Conservation (phyloP, 2,888 invertebrate species). For the Clunio marinus region DNA sequence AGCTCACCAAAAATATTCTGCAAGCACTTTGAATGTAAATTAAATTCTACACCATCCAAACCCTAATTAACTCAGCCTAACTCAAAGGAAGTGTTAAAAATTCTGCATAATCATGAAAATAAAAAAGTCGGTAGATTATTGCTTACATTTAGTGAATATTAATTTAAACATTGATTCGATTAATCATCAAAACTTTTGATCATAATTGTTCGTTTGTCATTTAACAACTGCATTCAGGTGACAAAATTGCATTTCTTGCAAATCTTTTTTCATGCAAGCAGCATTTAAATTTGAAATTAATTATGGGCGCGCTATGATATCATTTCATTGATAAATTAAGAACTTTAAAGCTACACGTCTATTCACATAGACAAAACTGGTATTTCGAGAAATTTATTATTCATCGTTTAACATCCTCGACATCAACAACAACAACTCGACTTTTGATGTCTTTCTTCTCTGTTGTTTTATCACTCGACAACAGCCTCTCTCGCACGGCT, state of each 20-base stretch:
- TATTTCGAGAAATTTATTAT: neutral
- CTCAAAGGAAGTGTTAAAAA: conserved; percentile 29
- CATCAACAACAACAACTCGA: neutral
- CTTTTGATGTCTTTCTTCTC: conserved; percentile 15
- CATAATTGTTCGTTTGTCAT: neutral
- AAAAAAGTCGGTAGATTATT: neutral
- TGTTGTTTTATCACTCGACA: neutral
- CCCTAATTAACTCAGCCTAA: neutral
- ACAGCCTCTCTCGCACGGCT: conserved; percentile 23
- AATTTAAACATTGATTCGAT: neutral
- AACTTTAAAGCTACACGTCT: neutral
- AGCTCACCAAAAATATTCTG: neutral
- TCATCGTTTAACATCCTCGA: too few relatives aligned
- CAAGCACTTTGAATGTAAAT: neutral
- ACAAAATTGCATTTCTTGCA: neutral
- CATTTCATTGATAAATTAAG: neutral
- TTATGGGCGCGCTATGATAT: neutral
- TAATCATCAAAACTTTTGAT: neutral
- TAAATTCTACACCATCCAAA: neutral
- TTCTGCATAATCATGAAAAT: too few relatives aligned
- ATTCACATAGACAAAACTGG: neutral
- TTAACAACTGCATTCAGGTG: conserved; percentile 15
- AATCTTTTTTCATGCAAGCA: neutral
- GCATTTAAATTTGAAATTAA: neutral
- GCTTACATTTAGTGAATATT: neutral